Conservation (phyloP, 2,113 vertebrate species). For the Poeciliopsis retropinna region DNA sequence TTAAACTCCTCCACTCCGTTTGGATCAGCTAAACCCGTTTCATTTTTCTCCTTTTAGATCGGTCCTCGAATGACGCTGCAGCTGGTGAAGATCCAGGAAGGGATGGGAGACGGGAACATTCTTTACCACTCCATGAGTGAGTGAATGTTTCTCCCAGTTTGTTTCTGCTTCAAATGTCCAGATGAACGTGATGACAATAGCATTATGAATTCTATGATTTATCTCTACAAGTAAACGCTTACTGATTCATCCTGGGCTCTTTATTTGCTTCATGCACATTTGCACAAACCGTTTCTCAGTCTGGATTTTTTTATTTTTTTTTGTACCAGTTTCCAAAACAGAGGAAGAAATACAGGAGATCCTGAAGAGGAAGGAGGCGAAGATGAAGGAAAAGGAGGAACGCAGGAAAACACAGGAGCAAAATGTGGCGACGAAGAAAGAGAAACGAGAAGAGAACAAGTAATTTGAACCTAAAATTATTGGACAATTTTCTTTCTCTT, state of each 20-base stretch:
- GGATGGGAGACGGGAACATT: conserved; percentile 86
- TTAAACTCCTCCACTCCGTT: rapidly evolving
- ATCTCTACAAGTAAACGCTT: conserved; percentile 76
- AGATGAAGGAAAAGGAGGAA: conserved; percentile 77
- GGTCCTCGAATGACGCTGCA: conserved; percentile 90
- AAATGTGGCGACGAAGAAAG: conserved; percentile 81
- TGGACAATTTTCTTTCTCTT: not conserved
- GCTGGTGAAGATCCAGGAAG: conserved; percentile 90
- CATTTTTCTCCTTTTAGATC: conserved; percentile 76
- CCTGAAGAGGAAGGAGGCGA: conserved; percentile 81
- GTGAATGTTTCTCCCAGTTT: conserved; percentile 29
- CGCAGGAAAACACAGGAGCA: conserved; percentile 83
- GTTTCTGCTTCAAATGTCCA: not conserved
- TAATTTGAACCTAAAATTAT: conserved; percentile 39
- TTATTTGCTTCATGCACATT: rapidly evolving
- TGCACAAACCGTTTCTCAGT: not conserved
- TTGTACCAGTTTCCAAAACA: conserved; percentile 80
- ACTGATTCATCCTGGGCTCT: conserved; percentile 53
- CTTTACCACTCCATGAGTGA: conserved; percentile 86
- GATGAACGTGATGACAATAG: conserved; percentile 61
- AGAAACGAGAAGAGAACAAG: conserved; percentile 80
- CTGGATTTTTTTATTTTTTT: not conserved
- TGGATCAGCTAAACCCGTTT: not conserved
- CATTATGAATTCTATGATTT: conserved; percentile 65
- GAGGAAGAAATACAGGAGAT: conserved; percentile 85